Conservation (phyloP, 2,797 vertebrate species). For the Heteromormyrus szaboi region DNA sequence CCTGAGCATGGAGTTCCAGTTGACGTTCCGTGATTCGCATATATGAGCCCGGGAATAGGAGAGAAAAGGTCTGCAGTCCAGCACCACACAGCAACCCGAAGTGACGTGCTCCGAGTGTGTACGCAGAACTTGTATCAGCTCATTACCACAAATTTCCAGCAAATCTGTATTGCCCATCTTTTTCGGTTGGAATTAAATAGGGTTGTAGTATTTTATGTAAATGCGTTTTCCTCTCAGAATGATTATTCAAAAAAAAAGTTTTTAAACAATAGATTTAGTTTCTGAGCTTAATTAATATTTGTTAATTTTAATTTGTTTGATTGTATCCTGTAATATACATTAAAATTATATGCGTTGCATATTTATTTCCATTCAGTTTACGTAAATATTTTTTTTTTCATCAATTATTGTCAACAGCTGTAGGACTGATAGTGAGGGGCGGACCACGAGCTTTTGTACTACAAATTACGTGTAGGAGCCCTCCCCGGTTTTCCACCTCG, state of each 20-base stretch:
- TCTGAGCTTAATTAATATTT: background rate
- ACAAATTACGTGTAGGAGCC: background rate
- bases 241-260: background rate
- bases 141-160: constrained; percentile 53
- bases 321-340: background rate
- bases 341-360: background rate
- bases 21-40: constrained; percentile 65
- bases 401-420: constrained; percentile 52
- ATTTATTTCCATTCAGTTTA: constrained; percentile 11
- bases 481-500: constrained; percentile 52
- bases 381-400: constrained; percentile 35
- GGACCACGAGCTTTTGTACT: constrained; percentile 6
- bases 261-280: background rate
- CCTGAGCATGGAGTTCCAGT: constrained; percentile 78
- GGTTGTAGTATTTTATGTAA: background rate
- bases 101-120: constrained; percentile 46
- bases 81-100: constrained; percentile 56
- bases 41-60: constrained; percentile 67
- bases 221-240: background rate
- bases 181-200: background rate
- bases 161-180: constrained; percentile 48
- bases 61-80: constrained; percentile 80
- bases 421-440: constrained; percentile 7
- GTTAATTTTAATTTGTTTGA: background rate
- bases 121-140: constrained; percentile 59